Percentiles rank a stretch among this genome's conserved stretches.
Conservation (phyloP, 2,797 vertebrate genomes). For the Acipenser oxyrinchus region DNA sequence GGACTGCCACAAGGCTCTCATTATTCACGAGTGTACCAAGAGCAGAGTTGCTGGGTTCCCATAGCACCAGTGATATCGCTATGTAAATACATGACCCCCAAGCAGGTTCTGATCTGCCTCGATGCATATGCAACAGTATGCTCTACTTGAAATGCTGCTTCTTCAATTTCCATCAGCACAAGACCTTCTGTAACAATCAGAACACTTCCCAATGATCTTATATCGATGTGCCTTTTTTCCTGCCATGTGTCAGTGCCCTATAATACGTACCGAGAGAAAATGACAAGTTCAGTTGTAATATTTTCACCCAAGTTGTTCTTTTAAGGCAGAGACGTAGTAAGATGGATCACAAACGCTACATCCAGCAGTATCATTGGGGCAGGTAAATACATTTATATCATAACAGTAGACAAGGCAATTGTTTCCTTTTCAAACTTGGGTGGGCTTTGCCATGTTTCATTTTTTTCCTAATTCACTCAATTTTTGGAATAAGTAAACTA, state of each 20-base stretch:
- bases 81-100: constrained; percentile 64
- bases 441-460: too few species aligned
- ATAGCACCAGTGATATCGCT: constrained; percentile 63
- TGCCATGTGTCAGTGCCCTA: constrained; percentile 7
- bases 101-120: constrained; percentile 76
- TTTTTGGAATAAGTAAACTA: too few species aligned
- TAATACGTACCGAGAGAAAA: too few species aligned
- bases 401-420: too few species aligned
- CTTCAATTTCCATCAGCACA: constrained; percentile 80
- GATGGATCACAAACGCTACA: too few species aligned
- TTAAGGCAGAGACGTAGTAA: too few species aligned
- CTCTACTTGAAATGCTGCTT: constrained; percentile 61
- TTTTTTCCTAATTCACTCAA: too few species aligned
- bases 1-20: constrained; percentile 50
- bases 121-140: constrained; percentile 67
- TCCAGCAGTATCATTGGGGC: too few species aligned
- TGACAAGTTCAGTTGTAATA: too few species aligned
- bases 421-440: too few species aligned
- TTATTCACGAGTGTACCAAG: constrained; percentile 52
- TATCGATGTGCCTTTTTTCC: constrained; percentile 45
- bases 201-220: constrained; percentile 58
- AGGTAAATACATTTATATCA: too few species aligned
- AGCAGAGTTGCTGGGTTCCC: constrained; percentile 56
- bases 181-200: constrained; percentile 69
- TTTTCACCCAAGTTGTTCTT: too few species aligned